phyloP scores from a whole-genome alignment of 2,888 invertebrate genomes.

The Synergus umbraculus region DNA sequence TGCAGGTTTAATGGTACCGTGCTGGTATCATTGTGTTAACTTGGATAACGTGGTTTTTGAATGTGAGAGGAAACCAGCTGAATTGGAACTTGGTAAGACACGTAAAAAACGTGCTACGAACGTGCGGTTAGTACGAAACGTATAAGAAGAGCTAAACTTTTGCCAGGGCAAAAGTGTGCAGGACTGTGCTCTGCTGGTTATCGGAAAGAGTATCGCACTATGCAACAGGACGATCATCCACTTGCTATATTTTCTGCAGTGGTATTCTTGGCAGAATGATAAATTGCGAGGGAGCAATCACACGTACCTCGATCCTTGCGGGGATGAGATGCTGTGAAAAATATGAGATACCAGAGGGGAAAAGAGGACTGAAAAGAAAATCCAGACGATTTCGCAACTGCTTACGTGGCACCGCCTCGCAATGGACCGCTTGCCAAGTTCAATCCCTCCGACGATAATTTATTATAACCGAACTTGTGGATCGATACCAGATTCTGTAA shows the following conservation, averaged over 20 bases:
- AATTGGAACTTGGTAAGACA: not conserved
- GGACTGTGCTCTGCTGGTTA: not conserved
- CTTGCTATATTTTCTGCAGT: not conserved
- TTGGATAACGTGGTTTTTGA: not conserved
- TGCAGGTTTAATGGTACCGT: not conserved
- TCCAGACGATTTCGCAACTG: slow-evolving; percentile 29
- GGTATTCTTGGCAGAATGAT: slow-evolving; percentile 18
- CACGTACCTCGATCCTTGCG: not conserved
- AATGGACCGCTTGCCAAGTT: slow-evolving; percentile 34
- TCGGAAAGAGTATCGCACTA: not conserved
- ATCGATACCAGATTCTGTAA: slow-evolving; percentile 18
- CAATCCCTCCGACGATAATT: slow-evolving; percentile 14
- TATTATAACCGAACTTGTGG: slow-evolving; percentile 9
- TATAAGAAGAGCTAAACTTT: not conserved
- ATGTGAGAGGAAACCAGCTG: not conserved
- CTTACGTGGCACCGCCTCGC: slow-evolving; percentile 10
- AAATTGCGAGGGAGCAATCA: slow-evolving; percentile 17
- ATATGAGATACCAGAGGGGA: not conserved
- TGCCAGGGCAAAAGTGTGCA: too few relatives aligned
- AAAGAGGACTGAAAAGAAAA: not conserved
- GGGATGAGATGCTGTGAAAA: slow-evolving; percentile 18
- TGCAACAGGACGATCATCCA: slow-evolving; percentile 1
- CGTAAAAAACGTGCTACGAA: too few relatives aligned
- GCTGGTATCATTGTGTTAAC: not conserved
- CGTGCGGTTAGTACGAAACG: not conserved